Percentiles rank a stretch among this genome's conserved stretches.
Conservation (phyloP, 1,140 invertebrate genomes). For the Lutraria rhynchaena region DNA sequence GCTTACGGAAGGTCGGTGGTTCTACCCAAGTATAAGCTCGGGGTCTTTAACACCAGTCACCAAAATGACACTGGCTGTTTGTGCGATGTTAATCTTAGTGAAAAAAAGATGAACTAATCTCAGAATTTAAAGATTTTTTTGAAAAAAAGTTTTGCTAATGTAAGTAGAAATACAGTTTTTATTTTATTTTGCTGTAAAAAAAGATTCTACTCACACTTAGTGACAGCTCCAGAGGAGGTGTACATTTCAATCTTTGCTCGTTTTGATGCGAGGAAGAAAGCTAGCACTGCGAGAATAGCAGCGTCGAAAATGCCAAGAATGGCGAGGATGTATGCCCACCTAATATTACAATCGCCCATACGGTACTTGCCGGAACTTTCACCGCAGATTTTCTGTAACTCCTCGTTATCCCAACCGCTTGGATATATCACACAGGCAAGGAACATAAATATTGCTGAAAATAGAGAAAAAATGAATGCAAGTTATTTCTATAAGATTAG, state of each 20-base stretch:
- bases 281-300: slow-evolving; percentile 92
- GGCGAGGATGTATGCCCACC: slow-evolving; percentile 97
- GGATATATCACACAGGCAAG: slow-evolving; percentile 90
- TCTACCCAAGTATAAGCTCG: too few species aligned
- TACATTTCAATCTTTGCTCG: slow-evolving; percentile 76
- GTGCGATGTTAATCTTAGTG: too few species aligned
- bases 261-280: slow-evolving; percentile 94
- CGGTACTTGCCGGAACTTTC: slow-evolving; percentile 88
- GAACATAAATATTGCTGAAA: slow-evolving; percentile 85
- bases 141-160: background rate
- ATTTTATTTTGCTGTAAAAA: too few species aligned
- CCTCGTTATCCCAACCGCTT: slow-evolving; percentile 93
- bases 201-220: slow-evolving; percentile 78
- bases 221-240: slow-evolving; percentile 71
- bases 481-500: too few species aligned
- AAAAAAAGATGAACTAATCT: background rate
- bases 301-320: slow-evolving; percentile 96
- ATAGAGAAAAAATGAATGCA: slow-evolving; percentile 35
- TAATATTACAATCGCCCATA: slow-evolving; percentile 92
- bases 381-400: slow-evolving; percentile 94
- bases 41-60: too few species aligned
- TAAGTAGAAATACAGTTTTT: too few species aligned
- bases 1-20: too few species aligned
- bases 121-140: background rate
- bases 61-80: too few species aligned